Evolutionary conservation across 2,797 vertebrate species (phyloP).

Genomic region (Tamandua tetradactyla): DNA sequence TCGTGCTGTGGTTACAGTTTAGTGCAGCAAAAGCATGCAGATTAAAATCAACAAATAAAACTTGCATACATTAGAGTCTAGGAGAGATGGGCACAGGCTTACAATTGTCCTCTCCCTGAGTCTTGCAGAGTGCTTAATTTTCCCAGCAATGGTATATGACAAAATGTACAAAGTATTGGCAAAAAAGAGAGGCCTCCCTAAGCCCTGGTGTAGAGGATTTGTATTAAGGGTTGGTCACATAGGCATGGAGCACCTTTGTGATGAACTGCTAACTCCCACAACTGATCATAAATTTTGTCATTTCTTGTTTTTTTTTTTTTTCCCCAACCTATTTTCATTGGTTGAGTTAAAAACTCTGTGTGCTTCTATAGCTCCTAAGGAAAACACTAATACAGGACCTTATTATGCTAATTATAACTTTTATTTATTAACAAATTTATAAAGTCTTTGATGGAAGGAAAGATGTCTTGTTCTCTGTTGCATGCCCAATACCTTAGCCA

Average conservation of each 20-base stretch:
- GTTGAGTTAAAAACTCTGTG: not conserved
- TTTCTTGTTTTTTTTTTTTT: constrained; percentile 15
- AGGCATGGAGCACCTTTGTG: not conserved
- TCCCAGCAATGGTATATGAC: not conserved
- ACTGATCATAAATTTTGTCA: not conserved
- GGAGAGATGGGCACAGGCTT: not conserved
- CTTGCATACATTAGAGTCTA: not conserved
- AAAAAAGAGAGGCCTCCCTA: not conserved
- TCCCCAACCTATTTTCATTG: not conserved
- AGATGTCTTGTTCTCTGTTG: not conserved
- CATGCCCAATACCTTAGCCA: not conserved
- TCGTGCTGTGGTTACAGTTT: not conserved
- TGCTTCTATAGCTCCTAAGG: not conserved
- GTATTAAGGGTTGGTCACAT: not conserved
- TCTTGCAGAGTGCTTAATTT: not conserved
- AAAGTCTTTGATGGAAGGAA: not conserved
- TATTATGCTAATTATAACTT: not conserved
- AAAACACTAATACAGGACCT: not conserved
- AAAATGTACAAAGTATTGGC: not conserved
- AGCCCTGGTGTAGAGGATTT: not conserved
- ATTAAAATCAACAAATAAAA: not conserved
- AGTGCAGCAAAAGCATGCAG: not conserved
- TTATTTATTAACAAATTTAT: not conserved
- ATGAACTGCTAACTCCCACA: not conserved
- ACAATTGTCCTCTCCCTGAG: not conserved